Evolutionary conservation across 1,140 invertebrate genomes (phyloP).

Genomic region (Danaus plexippus): DNA sequence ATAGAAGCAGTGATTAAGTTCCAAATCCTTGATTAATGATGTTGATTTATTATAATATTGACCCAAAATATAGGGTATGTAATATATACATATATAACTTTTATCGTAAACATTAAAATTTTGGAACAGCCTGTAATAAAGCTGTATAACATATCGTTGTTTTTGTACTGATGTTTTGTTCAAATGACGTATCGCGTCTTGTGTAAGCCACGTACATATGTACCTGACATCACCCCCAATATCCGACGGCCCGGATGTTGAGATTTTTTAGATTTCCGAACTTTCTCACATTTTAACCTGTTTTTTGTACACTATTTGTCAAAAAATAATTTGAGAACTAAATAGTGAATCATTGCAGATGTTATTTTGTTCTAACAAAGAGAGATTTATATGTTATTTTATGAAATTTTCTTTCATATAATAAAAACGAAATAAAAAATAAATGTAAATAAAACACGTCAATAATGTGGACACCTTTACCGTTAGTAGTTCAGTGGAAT

Average conservation of each 20-base stretch:
- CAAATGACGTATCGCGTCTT: conserved; percentile 19
- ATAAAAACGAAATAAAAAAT: no score
- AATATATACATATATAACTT: no score
- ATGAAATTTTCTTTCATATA: no score
- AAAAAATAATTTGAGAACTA: conserved; percentile 38
- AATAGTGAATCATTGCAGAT: conserved; percentile 31
- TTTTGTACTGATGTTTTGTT: no score
- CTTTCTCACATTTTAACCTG: conserved; percentile 37
- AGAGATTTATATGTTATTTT: no score
- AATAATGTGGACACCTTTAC: no score
- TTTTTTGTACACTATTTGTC: conserved; percentile 49
- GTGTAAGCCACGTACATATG: conserved; percentile 23
- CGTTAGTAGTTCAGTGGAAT: no score
- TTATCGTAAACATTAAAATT: no score
- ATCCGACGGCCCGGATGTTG: conserved; percentile 37
- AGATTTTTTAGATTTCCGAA: conserved; percentile 35
- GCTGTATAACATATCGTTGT: no score
- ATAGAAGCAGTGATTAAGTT: conserved; percentile 48
- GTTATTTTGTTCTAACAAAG: conserved; percentile 31
- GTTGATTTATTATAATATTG: conserved; percentile 32
- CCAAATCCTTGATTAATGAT: conserved; percentile 50
- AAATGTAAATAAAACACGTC: no score
- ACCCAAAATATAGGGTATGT: not conserved
- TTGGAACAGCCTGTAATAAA: no score
- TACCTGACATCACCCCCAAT: conserved; percentile 33